Base-by-base conservation (phyloP, 2,113 vertebrate genomes). In the Aphelocoma coerulescens region DNA sequence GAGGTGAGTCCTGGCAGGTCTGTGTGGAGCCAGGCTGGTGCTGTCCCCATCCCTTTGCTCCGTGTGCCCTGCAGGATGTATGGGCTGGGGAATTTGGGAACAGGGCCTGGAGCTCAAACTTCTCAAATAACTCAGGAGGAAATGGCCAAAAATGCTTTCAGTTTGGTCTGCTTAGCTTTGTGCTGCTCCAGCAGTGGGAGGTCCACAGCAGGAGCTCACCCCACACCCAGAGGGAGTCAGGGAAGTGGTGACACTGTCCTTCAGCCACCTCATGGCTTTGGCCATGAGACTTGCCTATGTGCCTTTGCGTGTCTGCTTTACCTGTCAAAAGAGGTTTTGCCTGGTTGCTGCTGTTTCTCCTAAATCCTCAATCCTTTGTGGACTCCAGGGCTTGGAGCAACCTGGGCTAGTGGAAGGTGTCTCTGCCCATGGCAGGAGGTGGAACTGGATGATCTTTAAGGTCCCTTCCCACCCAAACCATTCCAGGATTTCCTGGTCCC, bases 21-120 rank as follows among this genome's bases (percentile, higher is more conserved):
- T 51, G 37, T 67, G 74, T 1, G 10, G 20, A 49, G 49, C 67
- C 11, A 1, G 72, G 61, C 30, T 93, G 87, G 21, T 49, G 77
- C 55, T 62, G 61, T 16, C 18, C 20, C 26, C 1, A 4, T 13
- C 23, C 16, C 0, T 5, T 63, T 13, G 48, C 54, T 86, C 32
- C 22, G 0, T 1, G 10, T 51, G 61, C 24, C 46, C 46, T 4
- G 6, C 1, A 10, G 66, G 23, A 18, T n/a, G 14, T n/a, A 2
- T 0, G 1, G 30, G 30, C 24, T 41, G 58, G 59, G 37, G 49
- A 32, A 5, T 72, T 51, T 44, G 26, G 79, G 65, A 69, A 43
- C 39, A 74, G 69, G 24, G 54, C 10, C 16, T 51, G 41, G 24
- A 37, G 26, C 72, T 78, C 62, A 51, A 22, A 27, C 28, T 59